These are phyloP conservation scores for Hemitrygon akajei DNA, from an alignment of 2,797 vertebrate species.

Conservation along the genomic window DNA sequence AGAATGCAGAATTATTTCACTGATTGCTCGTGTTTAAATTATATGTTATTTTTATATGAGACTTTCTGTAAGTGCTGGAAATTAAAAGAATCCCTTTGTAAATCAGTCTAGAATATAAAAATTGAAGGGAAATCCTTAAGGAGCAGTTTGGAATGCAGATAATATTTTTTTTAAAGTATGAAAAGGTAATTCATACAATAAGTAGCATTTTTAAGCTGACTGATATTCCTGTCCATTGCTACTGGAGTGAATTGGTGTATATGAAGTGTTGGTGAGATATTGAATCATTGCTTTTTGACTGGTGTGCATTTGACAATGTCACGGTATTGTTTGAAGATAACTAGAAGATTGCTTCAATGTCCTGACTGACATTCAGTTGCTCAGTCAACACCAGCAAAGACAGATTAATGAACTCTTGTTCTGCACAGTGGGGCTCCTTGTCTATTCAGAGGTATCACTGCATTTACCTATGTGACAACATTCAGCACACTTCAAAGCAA, in stretches of 20 bases:
- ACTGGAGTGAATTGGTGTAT: too few species aligned
- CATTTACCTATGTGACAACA: too few species aligned
- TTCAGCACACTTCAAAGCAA: background rate
- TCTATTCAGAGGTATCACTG: background rate
- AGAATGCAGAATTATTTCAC: too few species aligned
- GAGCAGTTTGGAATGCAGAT: background rate
- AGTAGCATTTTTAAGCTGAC: too few species aligned
- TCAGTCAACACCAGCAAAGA: background rate
- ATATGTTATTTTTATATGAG: too few species aligned
- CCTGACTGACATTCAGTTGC: background rate
- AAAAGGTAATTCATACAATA: background rate
- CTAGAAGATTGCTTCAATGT: background rate
- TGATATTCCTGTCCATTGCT: background rate
- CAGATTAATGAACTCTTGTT: background rate
- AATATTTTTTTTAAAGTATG: background rate
- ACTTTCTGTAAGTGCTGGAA: background rate
- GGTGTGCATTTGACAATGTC: background rate
- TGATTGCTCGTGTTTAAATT: too few species aligned
- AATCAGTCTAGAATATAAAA: background rate
- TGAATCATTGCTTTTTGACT: too few species aligned
- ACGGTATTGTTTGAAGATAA: background rate
- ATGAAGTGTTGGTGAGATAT: too few species aligned
- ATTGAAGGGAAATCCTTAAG: too few species aligned
- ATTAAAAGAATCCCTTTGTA: background rate
- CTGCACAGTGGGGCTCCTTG: background rate